Base-by-base conservation (phyloP, 1,140 invertebrate species). In the Yoshiicerus persimilis region DNA sequence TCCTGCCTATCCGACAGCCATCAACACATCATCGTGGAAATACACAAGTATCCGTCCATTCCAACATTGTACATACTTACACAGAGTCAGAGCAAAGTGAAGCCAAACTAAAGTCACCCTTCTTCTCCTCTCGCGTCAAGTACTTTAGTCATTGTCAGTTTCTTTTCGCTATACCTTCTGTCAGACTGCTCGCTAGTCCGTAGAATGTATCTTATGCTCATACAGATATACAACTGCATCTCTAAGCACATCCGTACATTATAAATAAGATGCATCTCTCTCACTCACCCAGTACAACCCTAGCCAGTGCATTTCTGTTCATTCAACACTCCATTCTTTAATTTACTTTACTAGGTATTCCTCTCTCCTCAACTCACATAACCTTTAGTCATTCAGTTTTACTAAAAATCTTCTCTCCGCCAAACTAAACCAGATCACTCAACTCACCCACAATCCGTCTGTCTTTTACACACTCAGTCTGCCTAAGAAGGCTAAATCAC, bases 121-220 rank as follows among this genome's bases (percentile, higher is more conserved):
- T 47, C 41, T 47, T 77, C 70, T 77, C 30, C 32, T 75, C 66
- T 80, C 30, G 75, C 75, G 75, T 36, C 27, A 80, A 80, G 75
- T 80, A 80, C 75, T 38, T 80, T 80, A 80, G 75, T 80, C 34
- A 80, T 80, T 80, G 75, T 80, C 75, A 38, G 75, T 80, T 80
- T 80, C 75, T 80, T 80, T 80, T 38, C 25, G 75, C 75, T 34
- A 80, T 34, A 80, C 38, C 30, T 80, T 80, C 75, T 80, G 75
- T 80, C 32, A 80, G 75, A 80, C 34, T 23, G 47, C n/a, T 56
- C 47, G 47, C 47, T n/a, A 56, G 47, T 2, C 47, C 47, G 47
- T 56, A 56, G 47, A 56, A 56, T 56, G 47, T 56, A 70, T 30
- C 66, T 70, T 70, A 70, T 30, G 30, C 11, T 30, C 16, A 25